Conservation (phyloP, 2,888 invertebrate species). For the Cephonodes hylas region DNA sequence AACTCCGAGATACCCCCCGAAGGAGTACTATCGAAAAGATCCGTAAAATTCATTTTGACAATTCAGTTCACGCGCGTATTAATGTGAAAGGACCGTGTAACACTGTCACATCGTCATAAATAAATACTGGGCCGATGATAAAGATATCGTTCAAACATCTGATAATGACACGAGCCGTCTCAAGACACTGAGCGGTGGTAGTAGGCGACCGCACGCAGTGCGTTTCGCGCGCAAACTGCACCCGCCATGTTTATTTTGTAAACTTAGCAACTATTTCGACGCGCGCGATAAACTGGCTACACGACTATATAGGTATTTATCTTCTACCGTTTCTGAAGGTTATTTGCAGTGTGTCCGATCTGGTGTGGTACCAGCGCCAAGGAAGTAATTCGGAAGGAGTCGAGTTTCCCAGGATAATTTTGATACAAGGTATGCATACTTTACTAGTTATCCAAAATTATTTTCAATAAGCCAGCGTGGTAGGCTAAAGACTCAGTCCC, state of each 20-base stretch:
- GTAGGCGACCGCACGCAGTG: conserved; percentile 50
- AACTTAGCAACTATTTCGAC: conserved; percentile 20
- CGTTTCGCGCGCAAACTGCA: conserved; percentile 38
- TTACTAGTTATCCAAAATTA: no score
- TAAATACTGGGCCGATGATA: conserved; percentile 44
- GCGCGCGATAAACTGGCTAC: conserved; percentile 6
- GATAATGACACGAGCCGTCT: conserved; percentile 39
- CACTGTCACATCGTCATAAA: conserved; percentile 43
- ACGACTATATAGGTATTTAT: not conserved
- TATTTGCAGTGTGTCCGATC: no score
- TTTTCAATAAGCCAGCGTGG: no score
- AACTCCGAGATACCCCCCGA: conserved; percentile 28
- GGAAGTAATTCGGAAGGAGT: no score
- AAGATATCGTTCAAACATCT: conserved; percentile 49
- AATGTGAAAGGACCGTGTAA: conserved; percentile 28
- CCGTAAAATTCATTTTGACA: conserved; percentile 46
- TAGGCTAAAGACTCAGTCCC: no score
- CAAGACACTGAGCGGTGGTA: conserved; percentile 27
- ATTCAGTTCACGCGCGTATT: conserved; percentile 28
- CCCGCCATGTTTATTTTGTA: conserved; percentile 27
- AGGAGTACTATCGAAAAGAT: conserved; percentile 23
- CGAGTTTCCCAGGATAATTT: no score
- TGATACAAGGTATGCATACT: no score
- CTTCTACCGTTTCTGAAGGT: not conserved
- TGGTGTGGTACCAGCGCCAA: no score